These are phyloP conservation scores for Anableps anableps DNA, from an alignment of 2,797 vertebrate genomes.

Conservation along the genomic window DNA sequence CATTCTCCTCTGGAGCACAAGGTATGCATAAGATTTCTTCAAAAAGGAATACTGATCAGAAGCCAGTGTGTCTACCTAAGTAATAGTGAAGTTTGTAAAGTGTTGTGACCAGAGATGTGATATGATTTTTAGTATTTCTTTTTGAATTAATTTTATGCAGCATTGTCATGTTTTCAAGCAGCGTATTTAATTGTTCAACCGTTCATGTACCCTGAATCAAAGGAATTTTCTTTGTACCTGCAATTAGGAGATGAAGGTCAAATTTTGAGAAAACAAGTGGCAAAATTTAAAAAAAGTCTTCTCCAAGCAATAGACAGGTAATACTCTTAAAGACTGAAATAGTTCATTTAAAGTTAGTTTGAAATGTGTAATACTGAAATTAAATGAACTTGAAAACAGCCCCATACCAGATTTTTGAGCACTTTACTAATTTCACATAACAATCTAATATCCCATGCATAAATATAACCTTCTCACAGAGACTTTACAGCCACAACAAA, in stretches of 20 bases:
- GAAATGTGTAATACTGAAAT: slow-evolving; percentile 27
- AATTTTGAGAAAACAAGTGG: neutral
- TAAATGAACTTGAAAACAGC: slow-evolving; percentile 39
- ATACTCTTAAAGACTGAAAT: slow-evolving; percentile 1
- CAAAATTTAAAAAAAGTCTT: neutral
- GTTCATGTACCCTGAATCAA: slow-evolving; percentile 2
- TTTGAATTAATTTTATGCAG: slow-evolving; percentile 39
- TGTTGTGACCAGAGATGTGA: slow-evolving; percentile 49
- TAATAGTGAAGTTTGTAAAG: slow-evolving; percentile 53
- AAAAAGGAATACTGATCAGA: slow-evolving; percentile 50
- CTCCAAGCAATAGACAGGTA: slow-evolving; percentile 23
- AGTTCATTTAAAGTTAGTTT: slow-evolving; percentile 30
- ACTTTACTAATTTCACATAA: slow-evolving; percentile 13
- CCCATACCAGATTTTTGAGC: slow-evolving; percentile 3
- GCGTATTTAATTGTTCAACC: slow-evolving; percentile 15
- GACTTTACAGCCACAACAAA: neutral
- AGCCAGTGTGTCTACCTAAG: slow-evolving; percentile 52
- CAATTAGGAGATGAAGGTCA: slow-evolving; percentile 36
- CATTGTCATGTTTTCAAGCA: slow-evolving; percentile 27
- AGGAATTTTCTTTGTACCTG: slow-evolving; percentile 31
- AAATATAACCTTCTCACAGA: neutral
- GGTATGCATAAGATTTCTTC: slow-evolving; percentile 27
- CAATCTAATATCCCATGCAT: neutral
- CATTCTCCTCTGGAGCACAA: slow-evolving; percentile 29
- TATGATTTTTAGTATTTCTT: slow-evolving; percentile 36